Evolutionary conservation across 2,888 invertebrate species (phyloP).

Genomic region (Malachius bipustulatus): DNA sequence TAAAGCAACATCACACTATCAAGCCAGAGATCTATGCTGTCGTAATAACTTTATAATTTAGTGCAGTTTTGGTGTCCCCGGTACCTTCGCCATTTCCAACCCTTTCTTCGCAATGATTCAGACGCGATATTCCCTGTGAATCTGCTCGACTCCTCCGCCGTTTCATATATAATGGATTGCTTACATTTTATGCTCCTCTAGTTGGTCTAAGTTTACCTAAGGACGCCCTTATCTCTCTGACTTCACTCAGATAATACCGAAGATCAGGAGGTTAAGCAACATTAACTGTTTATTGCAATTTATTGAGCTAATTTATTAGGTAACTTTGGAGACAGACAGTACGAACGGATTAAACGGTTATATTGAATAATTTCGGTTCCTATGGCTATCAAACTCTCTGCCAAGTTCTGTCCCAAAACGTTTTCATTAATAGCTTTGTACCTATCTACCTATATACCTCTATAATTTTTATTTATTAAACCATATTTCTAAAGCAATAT

Average conservation of each 20-base stretch:
- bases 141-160: constrained; percentile 17
- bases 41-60: constrained; percentile 44
- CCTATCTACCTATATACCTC: too few species aligned
- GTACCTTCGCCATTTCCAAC: constrained; percentile 21
- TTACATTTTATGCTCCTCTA: constrained; percentile 31
- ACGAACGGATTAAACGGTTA: constrained; percentile 16
- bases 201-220: constrained; percentile 30
- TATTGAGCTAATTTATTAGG: constrained; percentile 28
- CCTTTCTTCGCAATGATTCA: constrained; percentile 23
- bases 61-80: constrained; percentile 32
- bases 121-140: neutral
- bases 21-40: constrained; percentile 39
- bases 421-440: too few species aligned
- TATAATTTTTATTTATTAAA: too few species aligned
- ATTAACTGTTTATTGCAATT: constrained; percentile 37
- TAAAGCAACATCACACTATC: constrained; percentile 42
- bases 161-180: constrained; percentile 34
- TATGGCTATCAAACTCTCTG: too few species aligned
- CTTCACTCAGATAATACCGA: constrained; percentile 30
- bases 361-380: too few species aligned
- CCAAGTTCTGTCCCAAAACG: too few species aligned
- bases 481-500: too few species aligned
- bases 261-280: constrained; percentile 39
- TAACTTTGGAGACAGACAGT: constrained; percentile 21
- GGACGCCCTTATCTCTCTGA: constrained; percentile 34